Base-by-base conservation (phyloP, 2,797 vertebrate genomes). In the Heliangelus exortis region DNA sequence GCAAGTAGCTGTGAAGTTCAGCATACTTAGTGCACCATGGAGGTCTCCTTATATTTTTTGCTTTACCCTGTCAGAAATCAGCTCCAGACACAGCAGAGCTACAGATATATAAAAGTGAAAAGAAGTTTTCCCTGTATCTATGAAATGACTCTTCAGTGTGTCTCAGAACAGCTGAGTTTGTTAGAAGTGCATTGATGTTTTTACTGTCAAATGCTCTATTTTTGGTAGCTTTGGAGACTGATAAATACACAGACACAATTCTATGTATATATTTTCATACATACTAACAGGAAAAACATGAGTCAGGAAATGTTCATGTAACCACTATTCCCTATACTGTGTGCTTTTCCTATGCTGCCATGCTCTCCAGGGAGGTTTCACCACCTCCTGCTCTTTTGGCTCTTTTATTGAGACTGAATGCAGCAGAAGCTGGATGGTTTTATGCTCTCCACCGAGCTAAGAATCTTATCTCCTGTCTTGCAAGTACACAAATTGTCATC, bases 1-100 rank as follows among this genome's bases (percentile, higher is more conserved):
- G 33, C 59, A 88, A 73, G 87, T 91, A 79, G 16, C 76, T 81
- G 26, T 81, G 8, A 69, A 81, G 79, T 72, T 87, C 76, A 69
- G 54, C 21, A 22, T 34, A 48, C 16, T 71, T 15, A 51, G 28
- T 4, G 4, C 51, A 69, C 33, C 4, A 2, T 0, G 0, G 20
- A 63, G 61, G 34, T 77, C 26, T 84, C 43, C 66, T 65, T 63
- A 3, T 11, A 45, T 62, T 58, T 78, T 62, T 68, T 72, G 43
- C 22, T 45, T 86, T 69, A 21, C 15, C 12, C 31, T 82, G 25
- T 36, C 25, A 57, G 65, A 91, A 94, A 77, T 65, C 47, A 93
- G 53, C 25, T n/a, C 26, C 12, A 75, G 50, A 61, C 0, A 1
- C 53, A 74, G 45, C 7, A 54, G 68, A 84, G 36, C 15, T 69